Base-by-base conservation (phyloP, 2,888 invertebrate species). In the Coelopa pilipes region DNA sequence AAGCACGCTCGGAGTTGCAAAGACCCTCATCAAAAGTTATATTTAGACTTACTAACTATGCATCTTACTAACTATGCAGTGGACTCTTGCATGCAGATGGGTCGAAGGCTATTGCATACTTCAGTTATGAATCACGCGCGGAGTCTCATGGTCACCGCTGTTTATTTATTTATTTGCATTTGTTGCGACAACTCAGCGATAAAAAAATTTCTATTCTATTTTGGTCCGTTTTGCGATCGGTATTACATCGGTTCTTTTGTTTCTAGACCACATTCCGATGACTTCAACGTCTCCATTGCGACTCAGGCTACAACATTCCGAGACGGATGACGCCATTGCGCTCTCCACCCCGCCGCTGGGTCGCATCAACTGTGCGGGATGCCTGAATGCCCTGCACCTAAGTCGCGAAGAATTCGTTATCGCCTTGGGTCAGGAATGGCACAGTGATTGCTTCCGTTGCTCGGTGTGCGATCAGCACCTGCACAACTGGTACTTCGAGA, bases 401-500 rank as follows among this genome's bases (percentile, higher is more conserved):
- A 79, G 69, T 73, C 92, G 93, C 80, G 82, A 82, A 62, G 94
- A 95, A 84, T 93, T 92, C 84, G 91, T 96, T 75, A 92, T 93
- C 76, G 95, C 96, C 13, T 89, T 96, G 78, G 92, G 92, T 77
- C 94, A 95, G 85, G 93, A 94, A 86, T 96, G 96, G 95, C 96
- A 96, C 86, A 91, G 92, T 86, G 96, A 96, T 85, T 96, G 96
- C 85, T 96, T 96, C 82, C 96, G 97, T 86, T 97, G 97, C 88
- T 96, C 96, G 15, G 95, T 94, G 0, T 97, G 97, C 86, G 95
- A 96, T 85, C 90, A 90, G n/a, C 90, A 92, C 71, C 89, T 97
- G 55, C 94, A 94, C 5, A 93, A 92, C 79, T 97, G 97, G 97
- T 97, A 97, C 88, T 96, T 96, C 88, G 97, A 97, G 89, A 96